These are phyloP conservation scores for Micromussa lordhowensis DNA, from an alignment of 92 coral and sea anemone species.

Conservation along the genomic window DNA sequence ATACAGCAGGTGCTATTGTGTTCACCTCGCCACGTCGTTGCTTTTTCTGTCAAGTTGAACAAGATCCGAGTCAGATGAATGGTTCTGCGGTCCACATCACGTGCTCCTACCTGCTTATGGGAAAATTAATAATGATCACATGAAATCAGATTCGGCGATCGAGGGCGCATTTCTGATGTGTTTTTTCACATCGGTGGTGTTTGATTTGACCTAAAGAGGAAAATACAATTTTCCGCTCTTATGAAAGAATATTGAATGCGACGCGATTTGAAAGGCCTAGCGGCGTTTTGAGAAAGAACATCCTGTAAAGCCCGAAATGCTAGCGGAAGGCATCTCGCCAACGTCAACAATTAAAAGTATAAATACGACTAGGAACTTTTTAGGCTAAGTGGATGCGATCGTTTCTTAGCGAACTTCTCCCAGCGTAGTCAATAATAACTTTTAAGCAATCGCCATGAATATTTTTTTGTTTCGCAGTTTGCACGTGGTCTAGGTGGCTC, in stretches of 20 bases:
- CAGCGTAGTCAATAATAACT: slow-evolving; percentile 3
- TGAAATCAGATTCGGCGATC: slow-evolving; percentile 74
- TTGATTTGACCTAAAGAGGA: slow-evolving; percentile 33
- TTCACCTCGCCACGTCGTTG: slow-evolving; percentile 95
- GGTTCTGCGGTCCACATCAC: slow-evolving; percentile 84
- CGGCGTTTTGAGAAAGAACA: slow-evolving; percentile 31
- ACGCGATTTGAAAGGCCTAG: slow-evolving; percentile 44
- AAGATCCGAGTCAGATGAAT: slow-evolving; percentile 83
- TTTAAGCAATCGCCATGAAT: slow-evolving; percentile 21
- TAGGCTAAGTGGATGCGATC: slow-evolving; percentile 12
- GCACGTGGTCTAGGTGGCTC: slow-evolving; percentile 50
- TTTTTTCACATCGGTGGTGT: slow-evolving; percentile 54
- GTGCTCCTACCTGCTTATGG: slow-evolving; percentile 87
- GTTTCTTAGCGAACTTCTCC: slow-evolving; percentile 17
- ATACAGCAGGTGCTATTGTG: slow-evolving; percentile 97
- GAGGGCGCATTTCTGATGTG: slow-evolving; percentile 67
- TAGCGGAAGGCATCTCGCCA: slow-evolving; percentile 39
- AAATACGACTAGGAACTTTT: slow-evolving; percentile 24
- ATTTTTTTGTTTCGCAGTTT: slow-evolving; percentile 21
- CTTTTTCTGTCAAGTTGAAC: slow-evolving; percentile 86
- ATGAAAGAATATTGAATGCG: slow-evolving; percentile 57
- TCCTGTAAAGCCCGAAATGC: slow-evolving; percentile 25
- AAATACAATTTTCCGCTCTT: slow-evolving; percentile 49
- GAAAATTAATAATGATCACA: slow-evolving; percentile 91
- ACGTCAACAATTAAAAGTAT: slow-evolving; percentile 40